Evolutionary conservation across 1,140 invertebrate genomes (phyloP), one percentile per base, ranked within the genome.

Genomic region (Druon quercuslanigerum): DNA sequence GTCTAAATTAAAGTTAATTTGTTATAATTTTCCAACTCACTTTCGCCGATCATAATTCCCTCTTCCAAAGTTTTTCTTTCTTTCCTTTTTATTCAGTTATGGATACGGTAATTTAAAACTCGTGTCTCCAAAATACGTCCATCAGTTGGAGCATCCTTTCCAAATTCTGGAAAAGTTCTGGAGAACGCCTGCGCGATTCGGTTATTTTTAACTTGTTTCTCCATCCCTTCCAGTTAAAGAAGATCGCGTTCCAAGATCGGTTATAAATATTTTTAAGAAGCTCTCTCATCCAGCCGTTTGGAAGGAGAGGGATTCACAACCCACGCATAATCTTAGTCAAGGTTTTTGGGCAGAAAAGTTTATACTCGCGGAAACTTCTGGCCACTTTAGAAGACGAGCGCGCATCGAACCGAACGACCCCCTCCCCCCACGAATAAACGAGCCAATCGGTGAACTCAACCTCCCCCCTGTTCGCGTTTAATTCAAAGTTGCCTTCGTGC

Each of bases 241-340:
- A 80, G 82, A 86, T 86, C 79, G 79, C 75, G 79, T 82, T 86
- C 82, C 79, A 78, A 85, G 87, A 89, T 88, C 85, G 87, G 89
- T 90, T 91, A 90, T 90, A 90, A 91, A 90, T 91, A 90, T 91
- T 90, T 90, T 87, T 89, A 85, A 87, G 82, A 81, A 86, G 73
- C 51, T 72, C 75, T 57, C 56, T 46, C 33, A 16, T 77, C 79
- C 78, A 79, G 77, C 73, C 66, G 73, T 79, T 80, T 81, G 79
- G 79, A 82, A 81, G 80, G 86, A 83, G 81, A 82, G 83, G 79
- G 78, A 66, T 74, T 73, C 76, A 76, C 75, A 46, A 72, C 76
- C 75, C 56, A 74, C 57, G 80, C 82, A 79, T 78, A 82, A 74
- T 40, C 7, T 25, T 46, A 9, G 33, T 50, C 46, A 33, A 76